These are phyloP conservation scores for Agrilus biguttatus DNA, from an alignment of 2,888 invertebrate species.

Conservation along the genomic window DNA sequence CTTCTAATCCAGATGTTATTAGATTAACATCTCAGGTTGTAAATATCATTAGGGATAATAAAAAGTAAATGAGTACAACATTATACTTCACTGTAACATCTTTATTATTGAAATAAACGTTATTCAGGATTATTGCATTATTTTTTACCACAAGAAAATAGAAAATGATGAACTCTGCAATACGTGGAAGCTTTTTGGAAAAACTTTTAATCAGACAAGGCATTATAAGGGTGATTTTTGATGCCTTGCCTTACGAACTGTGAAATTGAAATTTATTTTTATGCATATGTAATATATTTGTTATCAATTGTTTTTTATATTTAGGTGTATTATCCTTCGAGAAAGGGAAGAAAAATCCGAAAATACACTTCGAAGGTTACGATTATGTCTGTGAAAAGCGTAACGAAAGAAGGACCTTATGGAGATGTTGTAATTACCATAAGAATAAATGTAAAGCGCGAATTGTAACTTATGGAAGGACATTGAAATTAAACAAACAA, in stretches of 20 bases:
- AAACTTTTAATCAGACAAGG: too few relatives aligned
- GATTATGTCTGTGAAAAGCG: conserved; percentile 15
- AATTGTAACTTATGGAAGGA: conserved; percentile 14
- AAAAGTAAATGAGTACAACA: too few relatives aligned
- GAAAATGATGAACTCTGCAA: background rate
- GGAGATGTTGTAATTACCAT: conserved; percentile 18
- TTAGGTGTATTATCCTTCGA: conserved; percentile 11
- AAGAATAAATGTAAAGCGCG: conserved; percentile 18
- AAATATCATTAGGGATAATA: too few relatives aligned
- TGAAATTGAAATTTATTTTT: too few relatives aligned
- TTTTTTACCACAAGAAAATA: background rate
- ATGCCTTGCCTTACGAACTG: too few relatives aligned
- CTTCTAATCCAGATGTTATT: too few relatives aligned
- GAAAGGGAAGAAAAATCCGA: conserved; percentile 17
- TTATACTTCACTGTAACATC: too few relatives aligned
- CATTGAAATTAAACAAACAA: conserved; percentile 11
- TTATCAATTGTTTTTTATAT: background rate
- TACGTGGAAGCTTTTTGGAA: background rate
- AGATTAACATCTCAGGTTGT: too few relatives aligned
- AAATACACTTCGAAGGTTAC: conserved; percentile 16
- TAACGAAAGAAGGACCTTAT: conserved; percentile 15
- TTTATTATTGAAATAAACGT: too few relatives aligned
- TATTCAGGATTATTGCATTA: too few relatives aligned
- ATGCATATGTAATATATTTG: too few relatives aligned
- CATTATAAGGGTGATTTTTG: too few relatives aligned